Evolutionary conservation across 2,888 invertebrate species (phyloP), one percentile per base, ranked within the genome.

Genomic region (Lypha dubia): DNA sequence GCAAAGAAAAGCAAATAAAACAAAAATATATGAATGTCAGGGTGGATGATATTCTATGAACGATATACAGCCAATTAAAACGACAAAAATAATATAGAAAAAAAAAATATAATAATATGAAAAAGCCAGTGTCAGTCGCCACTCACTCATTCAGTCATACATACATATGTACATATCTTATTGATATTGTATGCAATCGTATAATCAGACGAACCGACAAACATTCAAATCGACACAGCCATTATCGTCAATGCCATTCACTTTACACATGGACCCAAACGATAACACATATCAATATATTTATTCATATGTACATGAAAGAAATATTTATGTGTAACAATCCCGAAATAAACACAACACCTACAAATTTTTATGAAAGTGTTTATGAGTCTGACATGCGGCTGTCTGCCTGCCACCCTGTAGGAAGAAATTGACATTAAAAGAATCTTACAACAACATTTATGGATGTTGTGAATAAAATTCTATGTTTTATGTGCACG

Each of bases 351-450:
- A 35, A 70, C 63, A 75, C 60, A 53, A 84, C 74, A 81, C 84
- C 84, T 81, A 81, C 81, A 81, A 79, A 79, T 53, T 79, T 84
- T 84, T 79, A 84, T 81, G 74, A 79, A 84, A 79, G 84, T 84
- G 84, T 84, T 84, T 84, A 84, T 81, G 81, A 79, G 74, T 81
- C n/a, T 60, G 56, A 74, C 84, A 81, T 74, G 79, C 49, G 74
- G 73, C 79, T 63, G 35, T 68, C 79, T 63, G 49, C 15, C 73
- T 22, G 65, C 46, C 53, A 71, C 65, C 74, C 49, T 68, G 68
- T 60, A 35, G 44, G 68, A 74, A 53, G 44, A 68, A 68, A 70
- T n/a, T 76, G 63, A 56, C 63, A 79, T 79, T 6, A 65, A 71
- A 53, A 53, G 44, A 44, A 35, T 79, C 58, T 53, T 53, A 75